phyloP scores from a whole-genome alignment of 2,797 vertebrate species.

The Pipistrellus pygmaeus region DNA sequence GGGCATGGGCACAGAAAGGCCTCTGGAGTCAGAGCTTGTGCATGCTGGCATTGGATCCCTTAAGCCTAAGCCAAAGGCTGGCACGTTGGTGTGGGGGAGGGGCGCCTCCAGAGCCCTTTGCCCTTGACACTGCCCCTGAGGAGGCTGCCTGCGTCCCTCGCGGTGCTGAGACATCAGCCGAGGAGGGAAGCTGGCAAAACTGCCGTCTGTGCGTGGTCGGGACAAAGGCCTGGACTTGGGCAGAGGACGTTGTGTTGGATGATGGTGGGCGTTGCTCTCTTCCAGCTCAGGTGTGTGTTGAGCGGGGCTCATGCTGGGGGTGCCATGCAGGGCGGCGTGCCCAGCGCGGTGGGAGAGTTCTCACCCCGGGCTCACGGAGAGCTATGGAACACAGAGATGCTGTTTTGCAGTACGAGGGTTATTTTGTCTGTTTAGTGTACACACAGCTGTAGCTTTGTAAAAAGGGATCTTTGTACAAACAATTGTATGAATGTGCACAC shows the following conservation, averaged over 20 bases:
- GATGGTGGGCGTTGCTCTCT: conserved; percentile 42
- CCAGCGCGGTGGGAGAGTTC: too few relatives aligned
- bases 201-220: fast-evolving
- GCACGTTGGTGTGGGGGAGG: not conserved
- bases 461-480: conserved; percentile 84
- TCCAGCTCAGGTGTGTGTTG: conserved; percentile 72
- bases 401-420: conserved; percentile 86
- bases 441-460: conserved; percentile 75
- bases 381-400: conserved; percentile 74
- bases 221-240: not conserved
- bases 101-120: not conserved
- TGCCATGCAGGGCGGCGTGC: conserved; percentile 68
- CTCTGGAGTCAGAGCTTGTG: not conserved
- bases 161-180: not conserved
- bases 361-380: not conserved
- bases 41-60: not conserved
- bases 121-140: not conserved
- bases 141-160: not conserved
- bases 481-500: conserved; percentile 78
- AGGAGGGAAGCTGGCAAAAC: not conserved
- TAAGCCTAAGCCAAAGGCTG: not conserved
- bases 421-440: conserved; percentile 86
- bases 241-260: not conserved
- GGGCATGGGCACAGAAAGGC: not conserved
- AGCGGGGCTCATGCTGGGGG: conserved; percentile 78